Evolutionary conservation across 2,888 invertebrate species (phyloP), one percentile per base, ranked within the genome.

Genomic region (Rhabditoides inermis): DNA sequence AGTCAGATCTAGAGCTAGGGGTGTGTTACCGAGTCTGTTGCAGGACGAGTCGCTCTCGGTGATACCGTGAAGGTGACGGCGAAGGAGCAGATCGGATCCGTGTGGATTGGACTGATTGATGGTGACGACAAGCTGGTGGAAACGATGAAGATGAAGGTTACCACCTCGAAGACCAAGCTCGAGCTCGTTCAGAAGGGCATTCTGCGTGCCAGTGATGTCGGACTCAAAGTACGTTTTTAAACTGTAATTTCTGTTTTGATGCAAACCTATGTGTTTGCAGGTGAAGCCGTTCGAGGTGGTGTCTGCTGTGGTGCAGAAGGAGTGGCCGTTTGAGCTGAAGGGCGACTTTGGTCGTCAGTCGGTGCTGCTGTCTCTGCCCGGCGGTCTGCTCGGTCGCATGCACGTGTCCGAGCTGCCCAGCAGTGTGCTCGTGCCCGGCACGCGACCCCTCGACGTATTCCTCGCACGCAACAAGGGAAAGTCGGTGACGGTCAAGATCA

Each of bases 341-440:
- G n/a, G n/a, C n/a, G n/a, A n/a, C n/a, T n/a, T n/a, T n/a, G n/a
- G n/a, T n/a, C n/a, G n/a, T n/a, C n/a, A n/a, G n/a, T n/a, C n/a
- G n/a, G n/a, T n/a, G n/a, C n/a, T n/a, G n/a, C n/a, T n/a, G n/a
- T n/a, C n/a, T n/a, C n/a, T n/a, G n/a, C n/a, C n/a, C n/a, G n/a
- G n/a, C n/a, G n/a, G n/a, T n/a, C n/a, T n/a, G n/a, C n/a, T n/a
- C n/a, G 57, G 65, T 49, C 55, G 60, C 27, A 53, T 66, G 28
- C 65, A 66, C 49, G 51, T 59, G 3, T 60, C 59, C 1, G 63
- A 66, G 40, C 37, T 66, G 20, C 61, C 65, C 1, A 12, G 35
- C 5, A 41, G 51, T 22, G 41, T 55, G 39, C 37, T 55, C 20
- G 47, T 51, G 1, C 37, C 28, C 18, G 32, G 45, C 5, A 42